These are phyloP conservation scores for Taenioides sp. DNA, from an alignment of 2,797 vertebrate genomes.

Conservation along the genomic window DNA sequence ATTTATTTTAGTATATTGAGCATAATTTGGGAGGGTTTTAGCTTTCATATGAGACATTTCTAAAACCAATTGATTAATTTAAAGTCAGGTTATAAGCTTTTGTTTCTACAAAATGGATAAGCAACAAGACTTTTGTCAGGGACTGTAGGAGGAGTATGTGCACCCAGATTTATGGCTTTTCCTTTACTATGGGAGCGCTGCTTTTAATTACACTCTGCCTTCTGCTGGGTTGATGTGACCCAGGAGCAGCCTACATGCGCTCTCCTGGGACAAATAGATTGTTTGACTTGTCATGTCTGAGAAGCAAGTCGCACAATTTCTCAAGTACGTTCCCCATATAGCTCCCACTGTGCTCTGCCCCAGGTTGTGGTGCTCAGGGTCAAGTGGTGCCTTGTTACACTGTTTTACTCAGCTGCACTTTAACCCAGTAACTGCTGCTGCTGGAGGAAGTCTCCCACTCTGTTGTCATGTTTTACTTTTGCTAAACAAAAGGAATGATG, in stretches of 20 bases:
- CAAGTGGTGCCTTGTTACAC: slow-evolving; percentile 39
- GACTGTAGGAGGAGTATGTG: slow-evolving; percentile 56
- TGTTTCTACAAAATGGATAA: too few species aligned
- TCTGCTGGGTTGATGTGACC: slow-evolving; percentile 78
- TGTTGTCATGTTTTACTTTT: slow-evolving; percentile 24
- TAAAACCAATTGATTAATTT: too few species aligned
- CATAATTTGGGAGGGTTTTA: too few species aligned
- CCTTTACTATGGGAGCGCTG: slow-evolving; percentile 58
- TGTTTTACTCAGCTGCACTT: slow-evolving; percentile 29
- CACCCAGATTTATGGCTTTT: slow-evolving; percentile 65
- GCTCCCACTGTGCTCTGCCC: slow-evolving; percentile 21
- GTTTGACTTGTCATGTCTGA: slow-evolving; percentile 63
- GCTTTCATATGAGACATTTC: too few species aligned
- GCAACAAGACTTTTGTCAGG: too few species aligned
- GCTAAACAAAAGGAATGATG: slow-evolving; percentile 36
- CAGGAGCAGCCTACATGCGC: slow-evolving; percentile 51
- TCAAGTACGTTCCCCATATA: slow-evolving; percentile 41
- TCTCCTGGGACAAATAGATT: slow-evolving; percentile 65
- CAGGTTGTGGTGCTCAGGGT: slow-evolving; percentile 28
- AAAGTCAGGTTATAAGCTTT: too few species aligned
- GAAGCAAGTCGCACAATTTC: slow-evolving; percentile 46
- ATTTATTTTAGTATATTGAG: too few species aligned
- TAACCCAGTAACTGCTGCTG: background rate
- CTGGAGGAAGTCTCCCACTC: slow-evolving; percentile 58
- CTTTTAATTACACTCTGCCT: slow-evolving; percentile 68